Conservation (phyloP, 2,797 vertebrate species). For the Hoplostethus atlanticus region DNA sequence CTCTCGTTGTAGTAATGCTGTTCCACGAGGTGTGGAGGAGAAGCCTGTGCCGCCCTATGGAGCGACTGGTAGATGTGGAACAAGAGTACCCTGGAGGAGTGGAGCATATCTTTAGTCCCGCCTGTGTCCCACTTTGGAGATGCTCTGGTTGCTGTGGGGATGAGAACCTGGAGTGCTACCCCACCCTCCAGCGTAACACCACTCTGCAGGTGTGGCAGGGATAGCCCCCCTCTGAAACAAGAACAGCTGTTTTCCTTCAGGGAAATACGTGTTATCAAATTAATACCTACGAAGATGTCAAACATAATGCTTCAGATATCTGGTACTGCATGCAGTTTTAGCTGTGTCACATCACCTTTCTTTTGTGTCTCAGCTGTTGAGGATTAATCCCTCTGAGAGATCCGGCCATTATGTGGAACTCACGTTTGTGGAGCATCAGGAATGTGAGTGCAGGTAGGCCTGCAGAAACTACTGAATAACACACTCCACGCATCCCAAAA, state of each 20-base stretch:
- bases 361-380: slow-evolving; percentile 80
- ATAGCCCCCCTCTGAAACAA: background rate
- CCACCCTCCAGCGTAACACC: slow-evolving; percentile 80
- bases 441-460: slow-evolving; percentile 89
- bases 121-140: slow-evolving; percentile 87
- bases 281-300: background rate
- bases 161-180: slow-evolving; percentile 84
- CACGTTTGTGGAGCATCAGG: slow-evolving; percentile 87
- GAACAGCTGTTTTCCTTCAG: background rate
- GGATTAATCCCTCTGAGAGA: slow-evolving; percentile 72
- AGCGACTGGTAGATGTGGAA: slow-evolving; percentile 87
- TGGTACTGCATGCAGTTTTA: background rate
- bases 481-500: too few species aligned
- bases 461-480: background rate
- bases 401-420: slow-evolving; percentile 79
- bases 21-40: slow-evolving; percentile 87
- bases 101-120: slow-evolving; percentile 86
- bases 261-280: background rate
- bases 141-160: slow-evolving; percentile 90
- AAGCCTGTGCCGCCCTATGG: slow-evolving; percentile 88
- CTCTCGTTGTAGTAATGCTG: slow-evolving; percentile 78
- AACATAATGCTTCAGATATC: background rate
- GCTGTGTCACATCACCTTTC: background rate
- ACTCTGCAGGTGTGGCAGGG: slow-evolving; percentile 87
- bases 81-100: slow-evolving; percentile 86